Evolutionary conservation across 2,797 vertebrate species (phyloP).

Genomic region (Martes flavigula): DNA sequence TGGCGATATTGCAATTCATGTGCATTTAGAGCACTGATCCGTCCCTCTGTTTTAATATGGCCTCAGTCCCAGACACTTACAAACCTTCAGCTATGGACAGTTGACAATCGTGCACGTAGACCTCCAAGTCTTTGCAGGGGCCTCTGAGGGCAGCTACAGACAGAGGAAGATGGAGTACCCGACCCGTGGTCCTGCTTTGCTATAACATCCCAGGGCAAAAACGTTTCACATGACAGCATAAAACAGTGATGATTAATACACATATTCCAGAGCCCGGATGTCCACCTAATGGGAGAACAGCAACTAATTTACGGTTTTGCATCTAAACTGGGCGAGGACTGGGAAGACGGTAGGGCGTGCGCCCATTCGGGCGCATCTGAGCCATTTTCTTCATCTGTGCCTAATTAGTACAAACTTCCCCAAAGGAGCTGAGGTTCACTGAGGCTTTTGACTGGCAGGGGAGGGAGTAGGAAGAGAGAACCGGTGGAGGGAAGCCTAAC

Average conservation of each 20-base stretch:
- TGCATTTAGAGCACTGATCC: neutral
- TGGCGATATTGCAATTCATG: neutral
- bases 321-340: neutral
- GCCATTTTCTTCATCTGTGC: neutral
- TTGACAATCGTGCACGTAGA: neutral
- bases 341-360: neutral
- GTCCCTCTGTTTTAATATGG: neutral
- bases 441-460: constrained; percentile 49
- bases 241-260: neutral
- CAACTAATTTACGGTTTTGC: neutral
- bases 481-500: constrained; percentile 63
- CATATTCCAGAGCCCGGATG: neutral
- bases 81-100: neutral
- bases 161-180: neutral
- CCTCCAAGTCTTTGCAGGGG: neutral
- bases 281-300: neutral
- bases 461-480: constrained; percentile 49
- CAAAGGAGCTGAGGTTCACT: constrained; percentile 46
- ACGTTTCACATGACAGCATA: neutral
- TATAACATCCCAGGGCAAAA: neutral
- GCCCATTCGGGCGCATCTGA: constrained; percentile 1
- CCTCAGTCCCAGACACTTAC: neutral
- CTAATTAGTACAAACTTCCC: constrained; percentile 40
- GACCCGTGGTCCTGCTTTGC: neutral
- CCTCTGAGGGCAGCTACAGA: neutral